Base-by-base conservation (phyloP, 1,140 invertebrate genomes). In the Cardiocondyla obscurior region DNA sequence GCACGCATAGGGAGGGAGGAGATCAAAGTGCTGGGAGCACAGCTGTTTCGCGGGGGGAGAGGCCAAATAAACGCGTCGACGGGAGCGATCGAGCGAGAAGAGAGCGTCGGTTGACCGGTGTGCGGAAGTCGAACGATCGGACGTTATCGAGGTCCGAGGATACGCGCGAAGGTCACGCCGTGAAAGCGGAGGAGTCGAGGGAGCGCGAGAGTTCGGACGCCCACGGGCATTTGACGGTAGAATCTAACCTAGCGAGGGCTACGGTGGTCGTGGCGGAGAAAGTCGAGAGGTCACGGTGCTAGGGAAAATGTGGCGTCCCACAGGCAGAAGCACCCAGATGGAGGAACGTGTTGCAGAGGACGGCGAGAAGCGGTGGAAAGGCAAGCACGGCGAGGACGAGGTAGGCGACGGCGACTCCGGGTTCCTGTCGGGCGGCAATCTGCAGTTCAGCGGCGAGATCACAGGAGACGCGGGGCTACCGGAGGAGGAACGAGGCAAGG, bases 371-470 rank as follows among this genome's bases (percentile, higher is more conserved):
- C 30, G 49, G 14, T 12, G 25, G 28, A 28, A 42, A 16, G 0
- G 86, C 46, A 44, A 67, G 6, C 30, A 51, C 39, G 55, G 49
- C 28, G 39, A 67, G 22, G 69, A 46, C 51, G 33, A 88, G 1
- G 81, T 85, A 1, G 87, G 87, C 25, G 70, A 85, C 51, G 53
- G 84, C 25, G 94, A 94, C 70, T 95, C 95, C 51, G 95, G 95
- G 5, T 96, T 96, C 88, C 85, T 96, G 14, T 96, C 95, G 3
- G 94, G 94, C 76, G 93, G 92, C 22, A 95, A 95, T 90, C 82
- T 94, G 12, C 86, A 94, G 51, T 62, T 93, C n/a, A 94, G 94
- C 53, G 91, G 92, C 30, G 92, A 91, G 22, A 19, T 89, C 36
- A 62, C 7, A 85, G 88, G 39, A 62, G 85, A 84, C n/a, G 60